Percentiles rank a stretch among this genome's conserved stretches.
Evolutionary conservation across 2,797 vertebrate species (phyloP).

Genomic region (Malacoctenus gilli): DNA sequence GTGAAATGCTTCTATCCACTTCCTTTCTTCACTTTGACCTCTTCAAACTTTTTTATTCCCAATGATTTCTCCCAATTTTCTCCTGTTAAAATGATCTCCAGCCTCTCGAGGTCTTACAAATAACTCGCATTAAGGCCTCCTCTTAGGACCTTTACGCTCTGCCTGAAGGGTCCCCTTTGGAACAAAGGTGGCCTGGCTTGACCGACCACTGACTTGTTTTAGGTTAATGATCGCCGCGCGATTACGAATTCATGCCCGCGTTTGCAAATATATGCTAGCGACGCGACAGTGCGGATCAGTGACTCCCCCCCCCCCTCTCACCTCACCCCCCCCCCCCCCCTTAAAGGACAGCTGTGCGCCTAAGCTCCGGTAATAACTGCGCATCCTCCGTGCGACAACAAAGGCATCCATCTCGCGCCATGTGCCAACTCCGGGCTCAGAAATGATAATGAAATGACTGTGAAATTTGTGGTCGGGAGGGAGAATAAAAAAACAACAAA

Average conservation of each 20-base stretch:
- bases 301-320: constrained; percentile 29
- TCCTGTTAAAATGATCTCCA: too few species aligned
- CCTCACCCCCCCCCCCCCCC: constrained; percentile 32
- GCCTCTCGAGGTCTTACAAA: too few species aligned
- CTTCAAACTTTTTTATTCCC: too few species aligned
- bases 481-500: too few species aligned
- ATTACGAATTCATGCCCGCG: constrained; percentile 12
- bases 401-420: constrained; percentile 34
- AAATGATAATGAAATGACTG: constrained; percentile 58
- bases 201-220: not conserved
- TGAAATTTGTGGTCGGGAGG: constrained; percentile 27
- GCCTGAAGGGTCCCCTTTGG: too few species aligned
- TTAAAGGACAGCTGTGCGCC: constrained; percentile 55
- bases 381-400: constrained; percentile 43
- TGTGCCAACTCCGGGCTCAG: constrained; percentile 35
- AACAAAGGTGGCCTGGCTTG: too few species aligned
- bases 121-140: too few species aligned
- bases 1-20: too few species aligned
- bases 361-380: constrained; percentile 55
- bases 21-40: too few species aligned
- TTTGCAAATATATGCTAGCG: not conserved
- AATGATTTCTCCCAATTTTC: too few species aligned
- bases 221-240: not conserved
- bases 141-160: too few species aligned
- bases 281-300: constrained; percentile 25